Percentiles rank a stretch among this genome's conserved stretches.
Evolutionary conservation across 2,888 invertebrate genomes (phyloP).

Genomic region (Gnatocerus cornutus): DNA sequence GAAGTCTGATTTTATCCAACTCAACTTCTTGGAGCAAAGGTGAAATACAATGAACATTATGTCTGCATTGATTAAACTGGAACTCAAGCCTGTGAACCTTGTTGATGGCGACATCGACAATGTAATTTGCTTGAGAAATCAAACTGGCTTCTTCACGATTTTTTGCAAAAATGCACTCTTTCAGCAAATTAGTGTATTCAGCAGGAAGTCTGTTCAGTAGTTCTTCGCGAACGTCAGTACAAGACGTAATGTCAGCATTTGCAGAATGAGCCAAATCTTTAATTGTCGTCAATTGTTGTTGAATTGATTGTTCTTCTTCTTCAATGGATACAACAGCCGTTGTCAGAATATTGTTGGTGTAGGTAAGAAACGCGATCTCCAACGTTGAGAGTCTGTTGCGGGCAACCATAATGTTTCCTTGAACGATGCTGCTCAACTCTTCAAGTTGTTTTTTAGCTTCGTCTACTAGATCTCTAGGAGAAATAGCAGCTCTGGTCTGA

Average conservation of each 20-base stretch:
- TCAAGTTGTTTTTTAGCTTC: slow-evolving; percentile 22
- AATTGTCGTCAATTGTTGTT: neutral
- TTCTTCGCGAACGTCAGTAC: slow-evolving; percentile 9
- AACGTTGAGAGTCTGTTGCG: neutral
- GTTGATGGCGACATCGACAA: slow-evolving; percentile 15
- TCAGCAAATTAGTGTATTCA: neutral
- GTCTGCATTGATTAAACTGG: neutral
- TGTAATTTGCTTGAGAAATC: neutral
- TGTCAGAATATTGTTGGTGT: slow-evolving; percentile 7
- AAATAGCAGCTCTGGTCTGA: neutral
- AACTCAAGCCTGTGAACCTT: slow-evolving; percentile 4
- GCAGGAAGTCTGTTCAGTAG: slow-evolving; percentile 1
- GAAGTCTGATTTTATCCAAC: neutral
- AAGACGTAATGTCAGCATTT: slow-evolving; percentile 17
- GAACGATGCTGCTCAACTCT: slow-evolving; percentile 1
- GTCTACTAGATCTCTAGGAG: slow-evolving; percentile 17
- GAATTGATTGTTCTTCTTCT: neutral
- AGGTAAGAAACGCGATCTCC: neutral
- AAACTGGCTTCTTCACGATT: neutral
- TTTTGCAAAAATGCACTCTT: slow-evolving; percentile 3
- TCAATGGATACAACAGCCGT: neutral
- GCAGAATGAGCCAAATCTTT: neutral
- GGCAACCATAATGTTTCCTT: slow-evolving; percentile 7
- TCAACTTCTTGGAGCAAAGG: neutral
- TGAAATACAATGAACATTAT: neutral